Conservation (phyloP, 2,888 invertebrate species). For the Eilema griseolum region DNA sequence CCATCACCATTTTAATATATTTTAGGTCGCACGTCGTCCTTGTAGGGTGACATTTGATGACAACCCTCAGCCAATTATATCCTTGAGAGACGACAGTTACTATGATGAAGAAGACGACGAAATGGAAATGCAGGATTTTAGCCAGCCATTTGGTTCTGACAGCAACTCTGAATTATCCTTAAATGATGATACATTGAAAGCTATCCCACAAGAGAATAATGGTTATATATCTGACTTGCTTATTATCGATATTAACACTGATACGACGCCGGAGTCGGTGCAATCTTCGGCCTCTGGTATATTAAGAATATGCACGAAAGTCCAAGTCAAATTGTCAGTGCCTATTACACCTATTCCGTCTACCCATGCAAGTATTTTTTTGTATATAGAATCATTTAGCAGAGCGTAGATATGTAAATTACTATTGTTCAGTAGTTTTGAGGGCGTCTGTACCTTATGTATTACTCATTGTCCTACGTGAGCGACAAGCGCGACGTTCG, state of each 20-base stretch:
- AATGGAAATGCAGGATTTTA: background rate
- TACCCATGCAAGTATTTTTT: background rate
- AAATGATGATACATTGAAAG: background rate
- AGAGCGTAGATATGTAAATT: background rate
- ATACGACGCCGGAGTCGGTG: background rate
- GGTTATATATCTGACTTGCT: background rate
- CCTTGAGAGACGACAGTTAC: background rate
- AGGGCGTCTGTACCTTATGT: background rate
- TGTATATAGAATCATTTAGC: background rate
- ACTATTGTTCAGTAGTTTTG: background rate
- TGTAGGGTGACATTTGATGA: conserved; percentile 5
- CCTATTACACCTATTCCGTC: background rate
- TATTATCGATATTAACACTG: background rate
- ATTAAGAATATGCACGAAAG: too few species aligned
- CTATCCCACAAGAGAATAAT: background rate
- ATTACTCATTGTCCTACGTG: too few species aligned
- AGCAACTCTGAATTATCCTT: background rate
- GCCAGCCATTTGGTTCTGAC: background rate
- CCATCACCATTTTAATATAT: background rate
- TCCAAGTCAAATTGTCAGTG: background rate
- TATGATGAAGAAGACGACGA: background rate
- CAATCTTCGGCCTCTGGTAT: background rate
- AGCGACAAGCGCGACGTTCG: too few species aligned
- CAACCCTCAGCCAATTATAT: background rate
- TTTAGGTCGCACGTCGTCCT: background rate